Conservation (phyloP, 2,797 vertebrate genomes). For the Florisuga fusca region DNA sequence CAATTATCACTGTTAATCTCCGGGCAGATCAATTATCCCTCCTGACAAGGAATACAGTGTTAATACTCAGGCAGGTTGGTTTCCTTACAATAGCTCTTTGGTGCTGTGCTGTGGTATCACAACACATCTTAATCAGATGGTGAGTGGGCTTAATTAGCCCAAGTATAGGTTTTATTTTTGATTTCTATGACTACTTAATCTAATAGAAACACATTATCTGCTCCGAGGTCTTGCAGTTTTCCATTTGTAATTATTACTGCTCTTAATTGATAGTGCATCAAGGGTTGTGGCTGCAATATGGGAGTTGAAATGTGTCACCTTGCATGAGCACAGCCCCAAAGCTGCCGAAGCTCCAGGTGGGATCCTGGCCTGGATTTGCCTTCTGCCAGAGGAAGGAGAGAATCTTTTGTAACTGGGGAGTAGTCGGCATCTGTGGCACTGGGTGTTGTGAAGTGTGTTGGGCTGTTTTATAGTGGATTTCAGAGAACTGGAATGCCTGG, state of each 20-base stretch:
- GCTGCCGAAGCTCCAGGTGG: not conserved
- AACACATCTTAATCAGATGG: constrained; percentile 81
- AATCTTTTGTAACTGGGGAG: not conserved
- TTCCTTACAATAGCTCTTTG: constrained; percentile 73
- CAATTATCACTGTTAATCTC: constrained; percentile 61
- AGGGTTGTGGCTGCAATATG: constrained; percentile 74
- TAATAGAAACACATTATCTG: constrained; percentile 82
- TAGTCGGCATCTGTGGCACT: fast-evolving
- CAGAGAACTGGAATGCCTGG: not conserved
- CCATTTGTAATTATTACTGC: constrained; percentile 79
- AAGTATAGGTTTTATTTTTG: constrained; percentile 81
- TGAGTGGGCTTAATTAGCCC: constrained; percentile 82
- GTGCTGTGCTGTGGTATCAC: constrained; percentile 72
- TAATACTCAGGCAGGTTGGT: constrained; percentile 67
- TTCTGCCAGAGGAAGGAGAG: constrained; percentile 25
- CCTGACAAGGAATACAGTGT: constrained; percentile 44
- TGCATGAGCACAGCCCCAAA: not conserved
- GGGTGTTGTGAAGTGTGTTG: fast-evolving
- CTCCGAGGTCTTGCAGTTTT: constrained; percentile 75
- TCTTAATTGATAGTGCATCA: constrained; percentile 79
- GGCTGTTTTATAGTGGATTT: not conserved
- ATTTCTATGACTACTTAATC: constrained; percentile 82
- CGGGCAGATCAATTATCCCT: constrained; percentile 48
- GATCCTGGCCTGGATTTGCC: not conserved
- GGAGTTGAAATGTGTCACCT: constrained; percentile 56